Evolutionary conservation across 1,140 invertebrate genomes (phyloP), one percentile per base, ranked within the genome.

Genomic region (Drosophila pseudoananassae): DNA sequence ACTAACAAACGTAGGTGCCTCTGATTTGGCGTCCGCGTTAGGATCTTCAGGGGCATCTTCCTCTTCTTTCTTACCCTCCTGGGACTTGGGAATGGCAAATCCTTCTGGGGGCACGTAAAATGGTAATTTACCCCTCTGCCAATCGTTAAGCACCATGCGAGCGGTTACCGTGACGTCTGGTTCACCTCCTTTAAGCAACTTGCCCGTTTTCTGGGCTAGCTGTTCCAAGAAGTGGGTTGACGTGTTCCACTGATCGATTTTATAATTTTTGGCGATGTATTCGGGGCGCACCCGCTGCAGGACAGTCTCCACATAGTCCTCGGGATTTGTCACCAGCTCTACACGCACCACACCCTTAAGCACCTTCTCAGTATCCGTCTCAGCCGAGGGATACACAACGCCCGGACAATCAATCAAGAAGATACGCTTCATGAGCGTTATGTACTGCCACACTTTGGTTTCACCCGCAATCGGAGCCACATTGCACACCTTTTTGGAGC

Each of bases 391-490:
- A 93, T 99, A 99, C 20, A 99, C 99, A 69, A 99, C 96, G 45
- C 99, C 99, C 20, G 99, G 99, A 93, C 99, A 99, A 94, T 99
- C 99, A 74, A 99, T 99, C 4, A 99, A 92, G 91, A 97, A 99
- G 82, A 99, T 99, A 75, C 97, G 94, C 74, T 96, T 95, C 98
- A 99, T 99, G 23, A 99, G 92, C 0, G 98, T 99, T 50, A 99
- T 98, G 91, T 99, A 99, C 91, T 99, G 99, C 99, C 99, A 99
- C 1, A 98, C 97, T 94, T 99, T 99, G 0, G 99, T 99, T 93
- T 99, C 99, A 6, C 99, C 99, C 71, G 99, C 98, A 88, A 99
- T 98, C 6, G 99, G 99, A 9, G 99, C 99, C 3, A 99, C 98
- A 92, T 99, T 99, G 92, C 99, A 99, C 2, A 99, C 98, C 92